Conservation (phyloP, 2,113 vertebrate genomes). For the Ciconia boyciana region DNA sequence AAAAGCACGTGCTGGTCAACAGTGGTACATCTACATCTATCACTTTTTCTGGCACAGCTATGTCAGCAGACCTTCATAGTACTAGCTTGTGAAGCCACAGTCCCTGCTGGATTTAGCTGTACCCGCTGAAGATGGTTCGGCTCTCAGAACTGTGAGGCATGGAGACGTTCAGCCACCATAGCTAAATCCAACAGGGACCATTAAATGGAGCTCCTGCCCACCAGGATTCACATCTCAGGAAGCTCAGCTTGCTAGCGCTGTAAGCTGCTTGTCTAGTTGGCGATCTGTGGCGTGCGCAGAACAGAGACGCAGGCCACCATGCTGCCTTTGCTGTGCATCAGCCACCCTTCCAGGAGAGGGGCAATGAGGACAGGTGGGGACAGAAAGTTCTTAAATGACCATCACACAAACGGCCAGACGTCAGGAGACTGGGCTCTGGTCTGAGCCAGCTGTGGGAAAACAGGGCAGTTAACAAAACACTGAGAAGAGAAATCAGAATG, state of each 20-base stretch:
- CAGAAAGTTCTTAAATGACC: not conserved
- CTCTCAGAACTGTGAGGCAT: not conserved
- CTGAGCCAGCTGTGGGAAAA: not conserved
- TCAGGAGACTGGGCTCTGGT: not conserved
- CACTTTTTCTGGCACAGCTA: not conserved
- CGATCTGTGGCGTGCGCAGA: not conserved
- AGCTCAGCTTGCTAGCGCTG: not conserved
- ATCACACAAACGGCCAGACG: fast-evolving
- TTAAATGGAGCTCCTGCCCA: not conserved
- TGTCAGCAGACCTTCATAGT: not conserved
- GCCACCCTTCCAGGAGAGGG: not conserved
- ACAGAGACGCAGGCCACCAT: not conserved
- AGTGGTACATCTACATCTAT: not conserved
- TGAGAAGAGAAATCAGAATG: not conserved
- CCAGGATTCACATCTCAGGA: not conserved
- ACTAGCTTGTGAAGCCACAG: not conserved
- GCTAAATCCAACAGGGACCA: not conserved
- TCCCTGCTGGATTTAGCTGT: not conserved
- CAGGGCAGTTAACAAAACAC: not conserved
- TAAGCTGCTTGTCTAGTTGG: not conserved
- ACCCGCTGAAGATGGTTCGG: not conserved
- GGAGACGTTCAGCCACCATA: not conserved
- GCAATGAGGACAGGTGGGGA: too few species aligned
- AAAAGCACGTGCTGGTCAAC: not conserved
- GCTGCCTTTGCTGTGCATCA: not conserved